Percentiles rank a stretch among this genome's conserved stretches.
Evolutionary conservation across 1,140 invertebrate species (phyloP).

Genomic region (Hycleus cichorii): DNA sequence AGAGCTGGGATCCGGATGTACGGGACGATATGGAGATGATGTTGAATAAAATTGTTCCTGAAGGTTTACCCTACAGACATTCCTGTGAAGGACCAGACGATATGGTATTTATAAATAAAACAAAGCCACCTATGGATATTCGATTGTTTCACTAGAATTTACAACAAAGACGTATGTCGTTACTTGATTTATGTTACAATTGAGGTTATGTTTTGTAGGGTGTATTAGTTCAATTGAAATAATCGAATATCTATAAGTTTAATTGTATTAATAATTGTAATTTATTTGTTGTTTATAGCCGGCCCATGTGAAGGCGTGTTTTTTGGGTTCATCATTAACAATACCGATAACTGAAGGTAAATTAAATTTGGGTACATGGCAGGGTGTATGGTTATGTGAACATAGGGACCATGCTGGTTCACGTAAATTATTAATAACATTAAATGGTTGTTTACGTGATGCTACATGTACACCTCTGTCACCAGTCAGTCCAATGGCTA

Average conservation of each 20-base stretch:
- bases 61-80: conserved; percentile 90
- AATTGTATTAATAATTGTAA: no score
- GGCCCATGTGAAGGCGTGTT: conserved; percentile 94
- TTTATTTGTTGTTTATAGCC: conserved; percentile 59
- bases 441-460: conserved; percentile 81
- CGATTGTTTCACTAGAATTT: background rate
- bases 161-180: no score
- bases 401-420: conserved; percentile 92
- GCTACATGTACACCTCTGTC: conserved; percentile 75
- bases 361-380: conserved; percentile 92
- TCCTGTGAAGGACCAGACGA: conserved; percentile 96
- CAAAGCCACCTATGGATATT: background rate
- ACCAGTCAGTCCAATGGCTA: conserved; percentile 74
- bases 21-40: conserved; percentile 98
- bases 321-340: conserved; percentile 89
- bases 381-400: conserved; percentile 96
- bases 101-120: conserved; percentile 64
- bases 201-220: no score
- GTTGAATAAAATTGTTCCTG: conserved; percentile 96
- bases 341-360: conserved; percentile 94
- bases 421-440: conserved; percentile 81
- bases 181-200: no score
- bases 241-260: no score
- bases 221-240: no score
- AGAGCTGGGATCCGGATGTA: conserved; percentile 96